Conservation (phyloP, 1,140 invertebrate genomes). For the Caenorhabditis latens region DNA sequence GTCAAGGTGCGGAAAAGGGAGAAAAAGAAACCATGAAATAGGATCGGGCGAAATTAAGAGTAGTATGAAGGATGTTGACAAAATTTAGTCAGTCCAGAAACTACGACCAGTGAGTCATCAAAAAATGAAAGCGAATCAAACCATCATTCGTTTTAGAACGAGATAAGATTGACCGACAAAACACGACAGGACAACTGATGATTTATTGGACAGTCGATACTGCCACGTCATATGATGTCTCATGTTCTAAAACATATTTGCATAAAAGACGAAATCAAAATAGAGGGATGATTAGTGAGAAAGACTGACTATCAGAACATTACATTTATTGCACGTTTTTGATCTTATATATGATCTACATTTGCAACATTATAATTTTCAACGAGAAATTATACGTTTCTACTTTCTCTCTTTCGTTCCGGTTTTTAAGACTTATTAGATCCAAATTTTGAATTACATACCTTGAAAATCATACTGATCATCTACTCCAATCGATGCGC, state of each 20-base stretch:
- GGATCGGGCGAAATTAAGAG: not conserved
- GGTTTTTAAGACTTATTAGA: too few species aligned
- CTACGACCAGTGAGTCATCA: not conserved
- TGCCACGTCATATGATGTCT: constrained; percentile 1
- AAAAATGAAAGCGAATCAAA: not conserved
- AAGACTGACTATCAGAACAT: too few species aligned
- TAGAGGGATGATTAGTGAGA: not conserved
- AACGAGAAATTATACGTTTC: too few species aligned
- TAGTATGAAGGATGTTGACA: not conserved
- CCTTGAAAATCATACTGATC: constrained; percentile 51
- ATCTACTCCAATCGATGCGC: constrained; percentile 47
- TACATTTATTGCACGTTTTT: too few species aligned
- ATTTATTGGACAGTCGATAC: not conserved
- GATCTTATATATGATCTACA: too few species aligned
- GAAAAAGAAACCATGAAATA: not conserved
- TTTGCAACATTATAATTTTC: too few species aligned
- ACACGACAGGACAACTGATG: not conserved
- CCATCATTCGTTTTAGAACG: not conserved
- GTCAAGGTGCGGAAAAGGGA: constrained; percentile 10
- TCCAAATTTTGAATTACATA: not conserved
- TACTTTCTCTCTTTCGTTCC: too few species aligned
- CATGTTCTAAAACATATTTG: not conserved
- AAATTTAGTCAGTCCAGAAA: not conserved
- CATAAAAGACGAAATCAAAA: not conserved
- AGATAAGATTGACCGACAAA: constrained; percentile 1